Evolutionary conservation across 1,140 invertebrate genomes (phyloP).

Genomic region (Macrotrachela quadricornifera): DNA sequence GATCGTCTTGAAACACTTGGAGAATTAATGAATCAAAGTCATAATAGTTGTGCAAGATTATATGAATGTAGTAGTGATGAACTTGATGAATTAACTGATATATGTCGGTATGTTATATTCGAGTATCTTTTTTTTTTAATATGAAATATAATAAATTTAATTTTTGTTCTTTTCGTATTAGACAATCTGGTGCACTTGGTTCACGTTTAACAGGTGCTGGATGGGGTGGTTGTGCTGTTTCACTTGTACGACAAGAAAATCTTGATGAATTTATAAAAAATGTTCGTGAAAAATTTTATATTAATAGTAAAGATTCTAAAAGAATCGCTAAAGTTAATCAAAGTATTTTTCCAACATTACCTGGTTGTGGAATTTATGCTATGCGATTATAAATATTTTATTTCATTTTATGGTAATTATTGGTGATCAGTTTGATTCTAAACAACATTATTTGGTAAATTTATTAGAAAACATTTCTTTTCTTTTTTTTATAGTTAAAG

Average conservation of each 20-base stretch:
- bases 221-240: slow-evolving; percentile 87
- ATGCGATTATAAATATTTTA: too few relatives aligned
- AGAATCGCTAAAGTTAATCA: too few relatives aligned
- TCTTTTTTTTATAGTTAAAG: too few relatives aligned
- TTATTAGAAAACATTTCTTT: too few relatives aligned
- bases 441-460: too few relatives aligned
- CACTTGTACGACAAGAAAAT: slow-evolving; percentile 46
- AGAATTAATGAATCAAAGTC: slow-evolving; percentile 63
- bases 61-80: slow-evolving; percentile 83
- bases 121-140: slow-evolving; percentile 6
- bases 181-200: slow-evolving; percentile 47
- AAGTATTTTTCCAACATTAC: too few relatives aligned
- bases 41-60: slow-evolving; percentile 53
- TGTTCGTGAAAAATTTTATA: slow-evolving; percentile 22
- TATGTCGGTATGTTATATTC: slow-evolving; percentile 47
- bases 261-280: slow-evolving; percentile 45
- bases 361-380: too few relatives aligned
- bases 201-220: slow-evolving; percentile 69
- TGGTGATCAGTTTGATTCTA: too few relatives aligned
- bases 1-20: slow-evolving; percentile 44
- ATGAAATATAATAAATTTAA: too few relatives aligned
- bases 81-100: slow-evolving; percentile 57
- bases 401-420: too few relatives aligned
- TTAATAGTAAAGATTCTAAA: too few relatives aligned
- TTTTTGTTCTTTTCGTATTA: slow-evolving; percentile 13